Evolutionary conservation across 2,113 vertebrate genomes (phyloP), one percentile per base, ranked within the genome.

Genomic region (Oophaga pumilio): DNA sequence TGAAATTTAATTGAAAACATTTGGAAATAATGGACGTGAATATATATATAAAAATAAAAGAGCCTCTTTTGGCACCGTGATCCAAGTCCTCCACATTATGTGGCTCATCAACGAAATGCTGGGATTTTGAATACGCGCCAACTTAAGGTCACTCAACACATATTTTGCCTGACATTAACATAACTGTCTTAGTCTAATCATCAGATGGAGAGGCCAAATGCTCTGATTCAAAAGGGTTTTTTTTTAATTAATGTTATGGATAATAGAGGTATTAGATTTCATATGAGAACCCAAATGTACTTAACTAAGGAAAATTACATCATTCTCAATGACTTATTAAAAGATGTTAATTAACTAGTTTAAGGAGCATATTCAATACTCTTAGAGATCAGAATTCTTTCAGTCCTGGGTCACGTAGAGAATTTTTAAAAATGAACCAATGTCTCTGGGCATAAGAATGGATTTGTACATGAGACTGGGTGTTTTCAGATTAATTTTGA

Each of bases 221-320:
- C 82, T 86, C 90, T 78, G 86, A 89, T 87, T 88, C 57, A 90
- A 90, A 90, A 90, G 92, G 90, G 28, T 8, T 89, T 89, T 74
- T 74, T 50, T 83, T 69, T 53, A 91, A 93, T 84, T 76, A 91
- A 93, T 89, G 90, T 91, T 93, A 92, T 91, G 90, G 92, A 90
- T 86, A 91, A 92, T 92, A 89, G 83, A 12, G 78, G 90, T 90
- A 83, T 88, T 90, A 83, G 87, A 76, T 91, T 91, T 92, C 90
- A 91, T 92, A 89, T 88, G 89, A 93, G 90, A 90, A 91, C 87
- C 85, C 90, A 87, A 92, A 90, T 87, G 90, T 88, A 90, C 90
- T 89, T 91, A 91, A 88, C 87, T 87, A 90, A 92, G 89, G 92
- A 77, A 53, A 76, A 83, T 80, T 62, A 76, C 80, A 84, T 84